Base-by-base conservation (phyloP, 2,888 invertebrate genomes). In the Alloscopus bannaensis region DNA sequence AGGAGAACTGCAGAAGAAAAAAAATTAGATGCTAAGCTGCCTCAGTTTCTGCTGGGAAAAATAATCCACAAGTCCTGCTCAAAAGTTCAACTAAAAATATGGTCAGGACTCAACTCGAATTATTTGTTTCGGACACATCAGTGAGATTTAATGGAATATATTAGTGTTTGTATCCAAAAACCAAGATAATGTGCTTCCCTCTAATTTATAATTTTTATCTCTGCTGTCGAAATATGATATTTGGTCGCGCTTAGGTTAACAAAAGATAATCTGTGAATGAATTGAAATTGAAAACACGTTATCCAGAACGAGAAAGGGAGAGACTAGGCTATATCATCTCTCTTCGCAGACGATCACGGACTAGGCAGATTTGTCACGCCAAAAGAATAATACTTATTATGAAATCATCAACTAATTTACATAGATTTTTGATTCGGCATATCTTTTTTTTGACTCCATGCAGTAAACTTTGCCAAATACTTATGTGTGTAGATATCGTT, bases 111-210 rank as follows among this genome's bases (percentile, higher is more conserved):
- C 36, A 36, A 68, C 66, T 57, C 70, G 78, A 78, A 78, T 78
- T 78, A 78, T 78, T n/a, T 59, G 50, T 78, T 78, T 71, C 71
- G 79, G 79, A 79, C 79, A 72, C 79, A 79, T 79, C 79, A 79
- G 79, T 79, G 79, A 79, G 79, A 79, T 79, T 79, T 79, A 62
- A 47, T 42, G 29, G 57, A 78, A 47, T 71, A n/a, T n/a, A n/a
- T n/a, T n/a, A 78, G 70, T 59, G 65, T 71, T 78, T 71, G 71
- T 78, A 71, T 52, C 65, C 29, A 64, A 42, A 57, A 75, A 55
- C 28, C 47, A 70, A 28, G 60, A 60, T 60, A 69, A 57, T 42
- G 77, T 77, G 77, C 77, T 77, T 77, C 77, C 77, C 77, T 22
- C 52, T 52, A 36, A 8, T 36, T 24, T 47, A 47, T 52, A 77